Conservation (phyloP, 2,113 vertebrate genomes). For the Psephotus haematonotus region DNA sequence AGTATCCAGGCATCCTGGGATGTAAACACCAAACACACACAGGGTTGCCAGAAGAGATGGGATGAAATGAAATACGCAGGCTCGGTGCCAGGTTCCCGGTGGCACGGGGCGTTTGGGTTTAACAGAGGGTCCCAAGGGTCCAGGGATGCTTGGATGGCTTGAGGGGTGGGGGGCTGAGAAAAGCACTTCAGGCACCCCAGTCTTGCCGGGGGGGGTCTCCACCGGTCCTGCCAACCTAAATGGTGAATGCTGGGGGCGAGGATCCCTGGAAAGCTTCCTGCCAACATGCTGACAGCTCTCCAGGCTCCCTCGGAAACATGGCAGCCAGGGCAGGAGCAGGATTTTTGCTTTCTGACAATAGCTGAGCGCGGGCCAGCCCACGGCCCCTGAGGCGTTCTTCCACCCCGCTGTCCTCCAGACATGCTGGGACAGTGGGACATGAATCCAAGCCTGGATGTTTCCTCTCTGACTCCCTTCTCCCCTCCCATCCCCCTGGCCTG, state of each 20-base stretch:
- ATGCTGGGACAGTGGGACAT: not conserved
- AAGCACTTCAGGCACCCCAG: not conserved
- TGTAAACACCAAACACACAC: constrained; percentile 52
- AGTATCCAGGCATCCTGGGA: constrained; percentile 5
- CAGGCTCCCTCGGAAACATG: not conserved
- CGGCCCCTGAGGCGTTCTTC: not conserved
- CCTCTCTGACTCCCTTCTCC: not conserved
- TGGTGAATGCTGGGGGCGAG: not conserved
- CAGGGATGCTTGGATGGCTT: not conserved
- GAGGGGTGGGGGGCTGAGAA: too few species aligned
- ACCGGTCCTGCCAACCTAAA: rapidly evolving
- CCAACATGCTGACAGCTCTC: not conserved
- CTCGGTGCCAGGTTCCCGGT: not conserved
- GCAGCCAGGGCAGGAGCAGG: not conserved
- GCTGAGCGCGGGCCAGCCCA: not conserved
- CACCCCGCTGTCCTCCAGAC: not conserved
- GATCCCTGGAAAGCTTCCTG: not conserved
- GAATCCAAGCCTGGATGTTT: not conserved
- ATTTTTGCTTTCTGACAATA: not conserved
- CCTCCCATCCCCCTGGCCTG: not conserved
- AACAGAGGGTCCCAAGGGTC: not conserved
- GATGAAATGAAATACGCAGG: not conserved
- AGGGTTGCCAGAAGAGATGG: not conserved
- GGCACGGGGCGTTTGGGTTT: not conserved
- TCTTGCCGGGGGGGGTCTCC: rapidly evolving